Conservation (phyloP, 2,113 vertebrate genomes). For the Mormyrus lacerda region DNA sequence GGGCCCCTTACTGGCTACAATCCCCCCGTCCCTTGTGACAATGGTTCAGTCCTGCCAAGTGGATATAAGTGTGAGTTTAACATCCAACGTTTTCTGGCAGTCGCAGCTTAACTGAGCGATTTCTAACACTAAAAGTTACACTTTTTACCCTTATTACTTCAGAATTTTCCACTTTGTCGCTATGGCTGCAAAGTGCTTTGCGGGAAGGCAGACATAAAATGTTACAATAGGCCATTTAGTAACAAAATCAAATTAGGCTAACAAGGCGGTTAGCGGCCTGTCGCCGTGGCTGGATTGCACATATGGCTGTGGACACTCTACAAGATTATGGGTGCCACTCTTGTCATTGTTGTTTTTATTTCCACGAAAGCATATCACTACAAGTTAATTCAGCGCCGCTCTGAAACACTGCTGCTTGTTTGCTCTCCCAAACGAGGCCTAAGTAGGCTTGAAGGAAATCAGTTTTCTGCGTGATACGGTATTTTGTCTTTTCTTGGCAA, state of each 20-base stretch:
- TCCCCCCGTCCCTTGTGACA: not conserved
- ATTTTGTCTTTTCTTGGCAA: not conserved
- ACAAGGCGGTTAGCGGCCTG: not conserved
- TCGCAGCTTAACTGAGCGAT: not conserved
- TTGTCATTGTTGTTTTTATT: not conserved
- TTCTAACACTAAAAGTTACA: not conserved
- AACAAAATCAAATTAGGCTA: constrained; percentile 2
- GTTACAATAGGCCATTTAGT: constrained; percentile 2
- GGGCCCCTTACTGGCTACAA: not conserved
- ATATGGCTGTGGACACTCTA: not conserved
- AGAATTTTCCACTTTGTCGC: constrained; percentile 8
- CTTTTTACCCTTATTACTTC: constrained; percentile 3
- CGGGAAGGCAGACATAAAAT: not conserved
- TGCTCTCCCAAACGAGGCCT: not conserved
- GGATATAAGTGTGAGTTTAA: not conserved
- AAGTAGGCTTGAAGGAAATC: not conserved
- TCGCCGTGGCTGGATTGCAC: not conserved
- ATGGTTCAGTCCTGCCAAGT: not conserved
- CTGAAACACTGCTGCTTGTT: not conserved
- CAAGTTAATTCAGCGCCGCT: not conserved
- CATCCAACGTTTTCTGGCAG: not conserved
- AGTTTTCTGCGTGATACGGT: not conserved
- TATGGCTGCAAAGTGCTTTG: not conserved
- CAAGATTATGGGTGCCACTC: not conserved
- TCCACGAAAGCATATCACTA: not conserved